These are phyloP conservation scores for Hoplostethus mediterraneus DNA, from an alignment of 2,797 vertebrate species.

Conservation along the genomic window DNA sequence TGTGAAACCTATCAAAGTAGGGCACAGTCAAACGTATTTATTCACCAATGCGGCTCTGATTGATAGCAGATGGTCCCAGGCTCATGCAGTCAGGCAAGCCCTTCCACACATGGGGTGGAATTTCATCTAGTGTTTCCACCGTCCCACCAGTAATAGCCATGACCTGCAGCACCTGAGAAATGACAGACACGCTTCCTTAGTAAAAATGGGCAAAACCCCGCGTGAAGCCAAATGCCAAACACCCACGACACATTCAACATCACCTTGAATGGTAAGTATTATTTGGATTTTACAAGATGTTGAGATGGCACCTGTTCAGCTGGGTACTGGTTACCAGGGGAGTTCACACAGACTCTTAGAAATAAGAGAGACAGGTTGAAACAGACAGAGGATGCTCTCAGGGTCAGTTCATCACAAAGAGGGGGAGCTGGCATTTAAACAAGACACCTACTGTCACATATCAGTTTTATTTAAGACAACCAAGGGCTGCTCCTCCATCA, in stretches of 20 bases:
- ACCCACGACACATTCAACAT: background rate
- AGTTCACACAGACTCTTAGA: conserved; percentile 15
- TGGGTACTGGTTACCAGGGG: background rate
- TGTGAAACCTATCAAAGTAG: background rate
- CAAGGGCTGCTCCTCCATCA: background rate
- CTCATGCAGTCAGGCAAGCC: conserved; percentile 90
- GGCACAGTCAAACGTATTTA: conserved; percentile 10
- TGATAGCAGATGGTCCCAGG: conserved; percentile 88
- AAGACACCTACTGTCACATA: background rate
- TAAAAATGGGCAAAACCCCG: background rate
- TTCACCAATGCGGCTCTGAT: conserved; percentile 91
- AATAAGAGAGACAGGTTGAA: background rate
- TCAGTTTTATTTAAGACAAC: background rate
- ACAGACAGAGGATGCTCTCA: background rate
- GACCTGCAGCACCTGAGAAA: conserved; percentile 36
- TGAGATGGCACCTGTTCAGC: conserved; percentile 21
- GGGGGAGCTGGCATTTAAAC: background rate
- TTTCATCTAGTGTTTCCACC: conserved; percentile 87
- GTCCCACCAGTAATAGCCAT: conserved; percentile 74
- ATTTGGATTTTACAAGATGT: background rate
- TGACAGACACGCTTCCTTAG: background rate
- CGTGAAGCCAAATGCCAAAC: background rate
- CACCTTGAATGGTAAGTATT: background rate
- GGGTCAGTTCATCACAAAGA: background rate
- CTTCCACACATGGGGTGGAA: conserved; percentile 89